Evolutionary conservation across 2,113 vertebrate species (phyloP), one percentile per base, ranked within the genome.

Genomic region (Kobus ellipsiprymnus): DNA sequence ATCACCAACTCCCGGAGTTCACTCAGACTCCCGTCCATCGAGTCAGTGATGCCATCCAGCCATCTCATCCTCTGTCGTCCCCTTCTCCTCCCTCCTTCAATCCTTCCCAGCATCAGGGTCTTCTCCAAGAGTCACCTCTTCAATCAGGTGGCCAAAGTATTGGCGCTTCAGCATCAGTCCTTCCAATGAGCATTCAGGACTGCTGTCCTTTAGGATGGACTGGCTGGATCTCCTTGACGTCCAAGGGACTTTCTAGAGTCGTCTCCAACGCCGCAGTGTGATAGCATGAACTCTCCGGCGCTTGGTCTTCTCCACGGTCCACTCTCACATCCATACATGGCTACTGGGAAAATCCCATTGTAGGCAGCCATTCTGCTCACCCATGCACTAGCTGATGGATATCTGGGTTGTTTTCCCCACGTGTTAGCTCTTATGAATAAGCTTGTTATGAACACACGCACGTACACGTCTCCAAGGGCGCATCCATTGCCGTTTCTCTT

Each of bases 401-500:
- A 4, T 17, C 17, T 1, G 36, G 29, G 7, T 3, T 21, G 11
- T 11, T 7, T 2, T 1, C 78, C 78, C 78, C n/a, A 0, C 21
- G 0, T 2, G 9, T 6, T 27, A 7, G 21, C 55, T 2, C 2
- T 64, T 6, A 2, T 0, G 15, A 19, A 9, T 4, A 9, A 33
- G n/a, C 15, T 67, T 33, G 74, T 60, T 0, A 0, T 3, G 80
- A 2, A 74, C 23, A 74, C 23, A 16, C 2, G 3, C 6, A 0
- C 0, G 12, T 2, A 3, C 44, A 23, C 23, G 44, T 27, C 67
- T 30, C 4, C 1, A 2, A 10, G 29, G 3, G 13, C 3, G 2
- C 33, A 0, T 0, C 16, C 1, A 19, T 23, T 0, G 5, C 10
- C 52, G 2, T 33, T 64, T 59, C 74, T 67, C 40, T 36, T 9